These are phyloP conservation scores for Andricus grossulariae DNA, from an alignment of 1,140 invertebrate species.

Conservation along the genomic window DNA sequence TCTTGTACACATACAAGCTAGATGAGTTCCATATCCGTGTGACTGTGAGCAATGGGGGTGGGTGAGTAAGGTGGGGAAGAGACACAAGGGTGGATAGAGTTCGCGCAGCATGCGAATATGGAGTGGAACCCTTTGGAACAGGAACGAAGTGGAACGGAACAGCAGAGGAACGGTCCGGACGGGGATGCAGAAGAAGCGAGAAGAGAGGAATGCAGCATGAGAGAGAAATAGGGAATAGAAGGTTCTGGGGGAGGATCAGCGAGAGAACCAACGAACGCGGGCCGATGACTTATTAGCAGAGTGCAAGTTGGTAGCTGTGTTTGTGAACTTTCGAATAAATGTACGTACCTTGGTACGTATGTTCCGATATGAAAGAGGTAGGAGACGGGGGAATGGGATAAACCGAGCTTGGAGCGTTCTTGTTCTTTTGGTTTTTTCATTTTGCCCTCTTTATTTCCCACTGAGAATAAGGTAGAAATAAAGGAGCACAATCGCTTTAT, in stretches of 20 bases:
- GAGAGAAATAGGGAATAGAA: slow-evolving; percentile 1
- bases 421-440: too few species aligned
- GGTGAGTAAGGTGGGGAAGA: slow-evolving; percentile 38
- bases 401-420: too few species aligned
- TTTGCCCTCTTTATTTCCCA: too few species aligned
- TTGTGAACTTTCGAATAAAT: slow-evolving; percentile 54
- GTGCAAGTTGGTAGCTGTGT: slow-evolving; percentile 47
- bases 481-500: too few species aligned
- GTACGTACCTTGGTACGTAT: slow-evolving; percentile 34
- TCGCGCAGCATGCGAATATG: too few species aligned
- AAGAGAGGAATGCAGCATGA: slow-evolving; percentile 4
- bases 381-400: too few species aligned
- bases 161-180: too few species aligned
- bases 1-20: background rate
- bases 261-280: slow-evolving; percentile 44
- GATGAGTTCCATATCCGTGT: background rate
- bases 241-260: background rate
- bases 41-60: slow-evolving; percentile 37
- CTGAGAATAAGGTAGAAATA: too few species aligned
- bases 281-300: slow-evolving; percentile 57
- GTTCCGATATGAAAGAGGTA: too few species aligned
- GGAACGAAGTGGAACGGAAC: slow-evolving; percentile 36
- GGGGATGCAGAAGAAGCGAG: slow-evolving; percentile 9
- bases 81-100: background rate
- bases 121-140: slow-evolving; percentile 39